Evolutionary conservation across 2,888 invertebrate genomes (phyloP), one percentile per base, ranked within the genome.

Genomic region (Onchidella celtica): DNA sequence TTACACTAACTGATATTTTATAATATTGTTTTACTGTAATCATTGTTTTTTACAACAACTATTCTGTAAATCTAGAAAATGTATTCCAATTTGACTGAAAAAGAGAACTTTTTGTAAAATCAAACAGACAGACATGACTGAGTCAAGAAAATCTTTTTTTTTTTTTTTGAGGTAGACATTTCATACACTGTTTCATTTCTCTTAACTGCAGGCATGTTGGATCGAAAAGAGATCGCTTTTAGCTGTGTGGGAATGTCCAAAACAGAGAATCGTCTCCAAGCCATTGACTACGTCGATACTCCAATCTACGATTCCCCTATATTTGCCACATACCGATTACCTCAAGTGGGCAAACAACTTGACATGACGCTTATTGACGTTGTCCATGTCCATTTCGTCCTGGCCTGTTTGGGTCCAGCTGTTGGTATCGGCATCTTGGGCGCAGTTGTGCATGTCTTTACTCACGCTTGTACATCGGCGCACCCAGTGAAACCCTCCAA

Each of bases 211-310:
- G 68, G 68, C 9, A 3, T 34, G 34, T 32, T 70, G 2, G 70
- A 14, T 38, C 34, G 70, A 3, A 38, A 47, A 38, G 91, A 88
- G 80, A 89, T 87, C 66, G 91, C 94, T 3, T 92, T 92, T 81
- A 92, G 92, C 2, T 92, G 91, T 86, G 92, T 93, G 36, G 93
- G 93, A 55, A 91, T 94, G 87, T 90, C 91, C 63, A 94, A 94
- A 61, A 93, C 94, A 0, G 91, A 93, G 63, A 92, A 93, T 38
- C 93, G 92, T 81, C 87, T 94, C 27, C 81, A 87, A 21, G 73
- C 92, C 17, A 93, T 94, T 66, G 94, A 94, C 84, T 86, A 91
- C 32, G 88, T 94, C 38, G 88, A 94, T 27, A 93, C 93, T 72
- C 86, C 90, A 14, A 88, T 94, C 3, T 92, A 91, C 17, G 87